Evolutionary conservation across 2,797 vertebrate genomes (phyloP).

Genomic region (Onychomys torridus): DNA sequence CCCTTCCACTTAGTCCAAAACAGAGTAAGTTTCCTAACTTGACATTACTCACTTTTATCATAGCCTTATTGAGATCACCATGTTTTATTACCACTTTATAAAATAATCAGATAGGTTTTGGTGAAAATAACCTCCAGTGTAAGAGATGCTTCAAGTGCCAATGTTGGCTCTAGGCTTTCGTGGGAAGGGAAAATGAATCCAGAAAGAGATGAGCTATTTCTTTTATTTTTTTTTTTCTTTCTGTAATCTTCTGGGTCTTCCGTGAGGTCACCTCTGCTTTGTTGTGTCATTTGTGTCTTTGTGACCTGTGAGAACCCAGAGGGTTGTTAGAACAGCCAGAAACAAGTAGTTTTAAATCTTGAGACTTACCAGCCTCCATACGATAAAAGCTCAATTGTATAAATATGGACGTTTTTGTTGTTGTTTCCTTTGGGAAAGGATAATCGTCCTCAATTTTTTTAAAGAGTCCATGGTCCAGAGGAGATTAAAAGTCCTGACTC

Average conservation of each 20-base stretch:
- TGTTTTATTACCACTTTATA: constrained; percentile 15
- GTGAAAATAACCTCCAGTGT: not conserved
- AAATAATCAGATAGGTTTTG: constrained; percentile 22
- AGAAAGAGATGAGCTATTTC: not conserved
- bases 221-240: not conserved
- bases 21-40: constrained; percentile 53
- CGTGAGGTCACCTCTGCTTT: not conserved
- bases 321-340: not conserved
- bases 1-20: constrained; percentile 22
- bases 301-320: not conserved
- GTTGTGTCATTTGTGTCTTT: constrained; percentile 19
- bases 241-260: not conserved
- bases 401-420: not conserved
- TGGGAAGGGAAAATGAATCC: constrained; percentile 14
- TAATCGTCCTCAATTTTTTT: not conserved
- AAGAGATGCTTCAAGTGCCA: not conserved
- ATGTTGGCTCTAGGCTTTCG: not conserved
- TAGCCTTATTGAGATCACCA: constrained; percentile 56
- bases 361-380: not conserved
- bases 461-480: constrained; percentile 22
- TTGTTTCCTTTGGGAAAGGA: not conserved
- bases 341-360: not conserved
- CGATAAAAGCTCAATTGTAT: constrained; percentile 57
- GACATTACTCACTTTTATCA: constrained; percentile 56
- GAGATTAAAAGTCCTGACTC: not conserved